phyloP scores from a whole-genome alignment of 2,888 invertebrate species.

The Torymus tubicola region DNA sequence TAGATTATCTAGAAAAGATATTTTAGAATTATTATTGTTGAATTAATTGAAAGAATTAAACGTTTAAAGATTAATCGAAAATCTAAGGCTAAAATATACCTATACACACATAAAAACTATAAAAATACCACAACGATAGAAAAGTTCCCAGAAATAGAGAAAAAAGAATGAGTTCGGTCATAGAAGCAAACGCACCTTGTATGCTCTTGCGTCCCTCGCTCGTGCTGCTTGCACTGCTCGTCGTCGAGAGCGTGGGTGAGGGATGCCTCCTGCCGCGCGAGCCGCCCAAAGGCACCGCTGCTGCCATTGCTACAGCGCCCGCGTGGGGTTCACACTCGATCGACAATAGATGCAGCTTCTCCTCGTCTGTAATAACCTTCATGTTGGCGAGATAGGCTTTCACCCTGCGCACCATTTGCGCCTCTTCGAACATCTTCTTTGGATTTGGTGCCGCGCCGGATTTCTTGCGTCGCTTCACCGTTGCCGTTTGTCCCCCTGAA shows the following conservation, averaged over 20 bases:
- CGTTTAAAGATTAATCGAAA: background rate
- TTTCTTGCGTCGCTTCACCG: slow-evolving; percentile 93
- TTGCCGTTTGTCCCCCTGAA: slow-evolving; percentile 79
- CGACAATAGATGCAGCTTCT: slow-evolving; percentile 91
- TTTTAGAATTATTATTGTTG: background rate
- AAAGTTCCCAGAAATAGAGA: too few species aligned
- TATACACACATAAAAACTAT: too few species aligned
- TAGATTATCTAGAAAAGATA: background rate
- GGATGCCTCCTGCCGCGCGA: slow-evolving; percentile 88
- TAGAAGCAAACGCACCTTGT: slow-evolving; percentile 65
- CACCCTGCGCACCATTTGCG: slow-evolving; percentile 98
- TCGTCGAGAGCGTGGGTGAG: slow-evolving; percentile 94
- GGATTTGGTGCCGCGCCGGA: slow-evolving; percentile 94
- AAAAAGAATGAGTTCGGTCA: too few species aligned
- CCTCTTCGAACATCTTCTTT: slow-evolving; percentile 99
- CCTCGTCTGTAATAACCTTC: slow-evolving; percentile 94
- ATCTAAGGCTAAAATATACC: too few species aligned
- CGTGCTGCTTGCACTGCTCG: slow-evolving; percentile 93
- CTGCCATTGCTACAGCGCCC: slow-evolving; percentile 73
- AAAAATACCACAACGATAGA: too few species aligned
- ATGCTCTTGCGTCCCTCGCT: slow-evolving; percentile 83
- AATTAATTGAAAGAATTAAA: too few species aligned
- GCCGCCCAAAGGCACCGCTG: slow-evolving; percentile 80
- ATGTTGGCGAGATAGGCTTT: slow-evolving; percentile 96
- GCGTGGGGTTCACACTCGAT: slow-evolving; percentile 88